Conservation (phyloP, 2,797 vertebrate species). For the Channallabes apus region DNA sequence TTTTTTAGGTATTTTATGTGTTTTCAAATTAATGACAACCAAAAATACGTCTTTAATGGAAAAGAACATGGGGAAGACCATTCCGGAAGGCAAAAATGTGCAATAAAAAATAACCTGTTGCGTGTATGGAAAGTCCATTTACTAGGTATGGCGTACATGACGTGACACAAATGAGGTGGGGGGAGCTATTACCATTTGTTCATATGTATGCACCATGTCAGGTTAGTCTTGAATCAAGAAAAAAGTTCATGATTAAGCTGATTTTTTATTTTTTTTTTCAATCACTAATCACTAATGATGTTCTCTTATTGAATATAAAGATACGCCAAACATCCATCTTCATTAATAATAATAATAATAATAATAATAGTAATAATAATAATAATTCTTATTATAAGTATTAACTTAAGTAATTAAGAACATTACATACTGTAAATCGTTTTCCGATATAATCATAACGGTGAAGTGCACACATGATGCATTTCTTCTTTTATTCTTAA, state of each 20-base stretch:
- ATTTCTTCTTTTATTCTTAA: neutral
- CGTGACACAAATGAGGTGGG: constrained; percentile 23
- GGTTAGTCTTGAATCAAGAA: constrained; percentile 45
- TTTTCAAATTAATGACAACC: constrained; percentile 6
- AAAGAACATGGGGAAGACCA: constrained; percentile 39
- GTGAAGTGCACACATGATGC: neutral
- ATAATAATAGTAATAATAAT: neutral
- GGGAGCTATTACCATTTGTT: constrained; percentile 3
- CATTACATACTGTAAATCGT: too few species aligned
- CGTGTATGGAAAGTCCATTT: constrained; percentile 57
- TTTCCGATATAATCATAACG: too few species aligned
- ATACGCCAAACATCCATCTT: neutral
- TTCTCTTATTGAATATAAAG: constrained; percentile 1
- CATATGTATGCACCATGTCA: constrained; percentile 36
- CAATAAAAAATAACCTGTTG: constrained; percentile 50
- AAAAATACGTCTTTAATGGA: constrained; percentile 18
- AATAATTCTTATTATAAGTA: neutral
- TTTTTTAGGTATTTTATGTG: neutral
- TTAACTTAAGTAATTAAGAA: neutral
- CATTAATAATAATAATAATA: neutral
- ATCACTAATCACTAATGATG: constrained; percentile 32
- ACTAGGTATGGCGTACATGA: constrained; percentile 36
- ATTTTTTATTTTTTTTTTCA: constrained; percentile 13
- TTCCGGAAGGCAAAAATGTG: constrained; percentile 45
- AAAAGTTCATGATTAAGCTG: constrained; percentile 52